phyloP scores from a whole-genome alignment of 2,797 vertebrate species.

The Triplophysa bombifrons region DNA sequence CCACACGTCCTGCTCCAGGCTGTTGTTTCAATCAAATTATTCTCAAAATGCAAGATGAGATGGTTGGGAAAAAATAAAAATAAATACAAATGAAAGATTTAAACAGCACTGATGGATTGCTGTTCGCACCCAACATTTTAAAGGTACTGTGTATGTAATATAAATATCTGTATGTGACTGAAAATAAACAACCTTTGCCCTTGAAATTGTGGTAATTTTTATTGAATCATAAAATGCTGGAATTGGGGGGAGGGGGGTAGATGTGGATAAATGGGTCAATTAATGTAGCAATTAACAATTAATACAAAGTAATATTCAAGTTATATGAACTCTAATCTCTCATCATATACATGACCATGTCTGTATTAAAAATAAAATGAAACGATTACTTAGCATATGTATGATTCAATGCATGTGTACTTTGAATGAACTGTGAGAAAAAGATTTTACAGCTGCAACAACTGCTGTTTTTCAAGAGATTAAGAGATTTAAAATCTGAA shows the following conservation, averaged over 20 bases:
- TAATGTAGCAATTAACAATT: not conserved
- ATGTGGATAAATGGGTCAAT: not conserved
- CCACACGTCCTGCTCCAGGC: conserved; percentile 70
- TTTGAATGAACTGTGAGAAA: no score
- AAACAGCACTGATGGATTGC: conserved; percentile 64
- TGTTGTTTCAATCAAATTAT: conserved; percentile 71
- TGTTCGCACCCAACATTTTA: conserved; percentile 81
- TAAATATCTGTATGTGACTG: conserved; percentile 81
- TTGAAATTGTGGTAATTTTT: conserved; percentile 63
- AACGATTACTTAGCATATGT: no score
- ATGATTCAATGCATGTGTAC: no score
- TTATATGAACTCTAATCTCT: no score
- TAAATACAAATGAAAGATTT: conserved; percentile 58
- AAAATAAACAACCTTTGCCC: conserved; percentile 86
- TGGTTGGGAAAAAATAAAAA: conserved; percentile 46
- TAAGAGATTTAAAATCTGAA: no score
- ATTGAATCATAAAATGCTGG: not conserved
- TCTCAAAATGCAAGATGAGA: conserved; percentile 67
- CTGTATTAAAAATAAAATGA: no score
- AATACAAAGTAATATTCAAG: no score
- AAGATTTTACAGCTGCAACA: no score
- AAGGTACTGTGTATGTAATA: conserved; percentile 84
- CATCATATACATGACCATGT: no score
- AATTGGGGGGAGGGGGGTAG: not conserved
- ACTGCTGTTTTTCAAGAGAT: no score